Percentiles rank a stretch among this genome's conserved stretches.
Evolutionary conservation across 2,888 invertebrate genomes (phyloP).

Genomic region (Drosophila lacicola): DNA sequence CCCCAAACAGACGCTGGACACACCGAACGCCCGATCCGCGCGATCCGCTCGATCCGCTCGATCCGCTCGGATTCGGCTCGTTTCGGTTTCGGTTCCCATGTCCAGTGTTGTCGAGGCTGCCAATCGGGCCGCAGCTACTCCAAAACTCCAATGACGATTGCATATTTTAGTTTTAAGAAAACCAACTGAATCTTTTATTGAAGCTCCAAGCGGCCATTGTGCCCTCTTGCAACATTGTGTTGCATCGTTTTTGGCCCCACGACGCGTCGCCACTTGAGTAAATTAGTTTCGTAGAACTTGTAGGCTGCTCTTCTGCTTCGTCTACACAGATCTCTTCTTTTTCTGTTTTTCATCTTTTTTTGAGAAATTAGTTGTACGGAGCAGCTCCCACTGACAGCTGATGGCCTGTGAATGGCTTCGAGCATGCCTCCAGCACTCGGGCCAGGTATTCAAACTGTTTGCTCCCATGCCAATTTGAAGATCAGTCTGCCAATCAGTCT

Average conservation of each 20-base stretch:
- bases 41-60: conserved; percentile 14
- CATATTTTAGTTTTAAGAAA: conserved; percentile 53
- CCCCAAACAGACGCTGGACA: conserved; percentile 13
- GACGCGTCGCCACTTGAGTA: conserved; percentile 70
- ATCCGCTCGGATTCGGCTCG: conserved; percentile 1
- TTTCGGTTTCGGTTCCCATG: conserved; percentile 52
- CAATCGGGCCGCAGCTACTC: conserved; percentile 65
- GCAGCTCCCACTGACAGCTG: conserved; percentile 2
- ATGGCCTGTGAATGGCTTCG: neutral
- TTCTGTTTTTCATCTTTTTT: neutral
- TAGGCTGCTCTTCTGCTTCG: conserved; percentile 40
- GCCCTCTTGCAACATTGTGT: conserved; percentile 35
- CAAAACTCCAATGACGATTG: conserved; percentile 68
- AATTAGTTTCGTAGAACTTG: conserved; percentile 81
- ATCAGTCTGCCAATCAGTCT: conserved; percentile 59
- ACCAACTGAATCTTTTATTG: conserved; percentile 28
- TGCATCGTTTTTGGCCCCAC: conserved; percentile 32
- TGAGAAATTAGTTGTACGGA: conserved; percentile 42
- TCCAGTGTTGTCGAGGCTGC: conserved; percentile 51
- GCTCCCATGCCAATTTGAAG: conserved; percentile 59
- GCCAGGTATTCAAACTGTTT: conserved; percentile 36
- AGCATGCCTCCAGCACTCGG: conserved; percentile 2
- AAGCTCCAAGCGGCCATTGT: conserved; percentile 48
- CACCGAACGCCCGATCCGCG: neutral
- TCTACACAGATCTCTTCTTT: neutral